Percentiles rank a stretch among this genome's conserved stretches.
Conservation (phyloP, 2,888 invertebrate genomes). For the Drosophila vallismaia region DNA sequence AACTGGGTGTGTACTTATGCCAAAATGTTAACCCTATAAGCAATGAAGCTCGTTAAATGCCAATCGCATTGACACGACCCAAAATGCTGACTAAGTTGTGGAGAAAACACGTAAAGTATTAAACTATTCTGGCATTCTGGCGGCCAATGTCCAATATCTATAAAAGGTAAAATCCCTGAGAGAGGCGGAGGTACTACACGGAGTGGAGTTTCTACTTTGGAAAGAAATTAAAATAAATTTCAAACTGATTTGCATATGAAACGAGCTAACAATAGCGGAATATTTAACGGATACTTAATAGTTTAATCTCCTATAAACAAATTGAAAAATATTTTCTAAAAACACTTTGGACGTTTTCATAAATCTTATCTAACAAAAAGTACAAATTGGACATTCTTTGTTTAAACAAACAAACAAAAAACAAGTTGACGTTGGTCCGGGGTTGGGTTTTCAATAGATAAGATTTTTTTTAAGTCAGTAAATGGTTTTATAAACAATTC, state of each 20-base stretch:
- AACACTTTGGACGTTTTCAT: background rate
- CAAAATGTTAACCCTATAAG: conserved; percentile 74
- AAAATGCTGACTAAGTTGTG: conserved; percentile 69
- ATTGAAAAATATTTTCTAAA: conserved; percentile 11
- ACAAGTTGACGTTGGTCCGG: background rate
- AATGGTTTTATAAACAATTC: too few species aligned
- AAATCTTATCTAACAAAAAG: conserved; percentile 8
- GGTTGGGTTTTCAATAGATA: background rate
- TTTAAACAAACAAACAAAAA: background rate
- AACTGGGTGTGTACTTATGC: conserved; percentile 72
- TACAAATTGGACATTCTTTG: conserved; percentile 1
- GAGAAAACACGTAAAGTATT: conserved; percentile 34
- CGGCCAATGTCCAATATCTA: conserved; percentile 49
- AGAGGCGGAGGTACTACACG: conserved; percentile 5
- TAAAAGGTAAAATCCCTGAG: conserved; percentile 31
- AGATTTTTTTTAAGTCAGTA: background rate
- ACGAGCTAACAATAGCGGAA: background rate
- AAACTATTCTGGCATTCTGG: conserved; percentile 27
- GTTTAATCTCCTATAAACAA: conserved; percentile 13
- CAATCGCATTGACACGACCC: conserved; percentile 75
- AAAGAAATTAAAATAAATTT: conserved; percentile 35
- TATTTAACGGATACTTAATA: conserved; percentile 6
- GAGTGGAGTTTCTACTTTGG: background rate
- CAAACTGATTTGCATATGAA: background rate
- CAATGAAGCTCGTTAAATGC: conserved; percentile 71